Percentiles rank a stretch among this genome's conserved stretches.
These are phyloP conservation scores for Embiotoca jacksoni DNA, from an alignment of 2,113 vertebrate species.

Conservation along the genomic window DNA sequence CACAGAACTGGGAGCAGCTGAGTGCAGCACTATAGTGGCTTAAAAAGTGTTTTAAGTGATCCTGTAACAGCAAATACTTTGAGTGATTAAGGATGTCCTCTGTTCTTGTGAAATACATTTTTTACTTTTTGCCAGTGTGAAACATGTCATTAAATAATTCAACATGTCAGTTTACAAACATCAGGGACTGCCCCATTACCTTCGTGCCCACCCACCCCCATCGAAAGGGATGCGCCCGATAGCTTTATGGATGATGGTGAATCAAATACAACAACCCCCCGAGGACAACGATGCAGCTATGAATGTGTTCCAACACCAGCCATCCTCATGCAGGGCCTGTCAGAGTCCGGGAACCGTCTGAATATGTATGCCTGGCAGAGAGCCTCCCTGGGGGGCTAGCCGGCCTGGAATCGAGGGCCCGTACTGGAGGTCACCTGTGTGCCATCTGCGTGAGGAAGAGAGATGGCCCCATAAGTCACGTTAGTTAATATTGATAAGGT, in stretches of 20 bases:
- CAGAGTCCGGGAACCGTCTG: slow-evolving; percentile 38
- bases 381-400: slow-evolving; percentile 53
- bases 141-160: slow-evolving; percentile 34
- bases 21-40: background rate
- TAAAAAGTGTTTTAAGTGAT: slow-evolving; percentile 2
- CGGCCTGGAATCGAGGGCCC: slow-evolving; percentile 19
- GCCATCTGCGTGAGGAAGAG: slow-evolving; percentile 13
- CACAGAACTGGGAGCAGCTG: background rate
- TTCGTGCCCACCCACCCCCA: background rate
- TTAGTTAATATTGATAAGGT: slow-evolving; percentile 65
- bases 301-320: slow-evolving; percentile 55
- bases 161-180: slow-evolving; percentile 24
- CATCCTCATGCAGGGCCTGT: slow-evolving; percentile 55
- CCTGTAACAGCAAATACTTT: background rate
- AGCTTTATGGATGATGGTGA: slow-evolving; percentile 38
- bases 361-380: slow-evolving; percentile 62
- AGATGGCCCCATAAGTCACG: slow-evolving; percentile 36
- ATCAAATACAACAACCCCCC: slow-evolving; percentile 41
- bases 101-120: slow-evolving; percentile 9
- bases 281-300: slow-evolving; percentile 46
- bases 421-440: slow-evolving; percentile 54
- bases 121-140: slow-evolving; percentile 20
- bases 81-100: background rate
- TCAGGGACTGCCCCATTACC: slow-evolving; percentile 32
- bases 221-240: background rate